Percentiles rank a stretch among this genome's conserved stretches.
These are phyloP conservation scores for Criorhina ranunculi DNA, from an alignment of 2,888 invertebrate species.

Conservation along the genomic window DNA sequence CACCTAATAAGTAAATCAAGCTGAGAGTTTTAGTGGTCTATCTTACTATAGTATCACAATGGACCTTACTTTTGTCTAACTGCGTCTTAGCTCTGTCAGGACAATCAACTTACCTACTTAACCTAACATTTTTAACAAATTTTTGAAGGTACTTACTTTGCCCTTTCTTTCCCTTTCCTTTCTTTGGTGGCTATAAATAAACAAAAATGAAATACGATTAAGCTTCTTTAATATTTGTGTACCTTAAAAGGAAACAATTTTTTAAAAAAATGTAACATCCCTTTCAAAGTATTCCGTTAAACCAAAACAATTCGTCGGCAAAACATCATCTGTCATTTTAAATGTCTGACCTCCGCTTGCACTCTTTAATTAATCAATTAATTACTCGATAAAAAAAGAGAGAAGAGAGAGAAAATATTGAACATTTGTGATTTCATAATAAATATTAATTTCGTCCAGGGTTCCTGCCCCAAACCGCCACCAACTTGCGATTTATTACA, in stretches of 20 bases:
- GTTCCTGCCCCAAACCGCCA: slow-evolving; percentile 46
- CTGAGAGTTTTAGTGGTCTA: no score
- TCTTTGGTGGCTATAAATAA: slow-evolving; percentile 83
- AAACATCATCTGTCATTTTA: slow-evolving; percentile 46
- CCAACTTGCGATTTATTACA: slow-evolving; percentile 68
- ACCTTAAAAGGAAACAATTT: not conserved
- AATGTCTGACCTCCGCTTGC: slow-evolving; percentile 41
- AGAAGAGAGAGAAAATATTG: slow-evolving; percentile 63
- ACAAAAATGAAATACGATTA: slow-evolving; percentile 42
- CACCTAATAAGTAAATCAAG: no score
- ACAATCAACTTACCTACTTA: no score
- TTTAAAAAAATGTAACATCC: not conserved
- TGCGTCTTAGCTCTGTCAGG: no score
- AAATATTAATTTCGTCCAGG: slow-evolving; percentile 69
- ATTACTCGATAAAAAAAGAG: slow-evolving; percentile 59
- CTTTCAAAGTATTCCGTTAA: not conserved
- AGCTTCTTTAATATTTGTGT: not conserved
- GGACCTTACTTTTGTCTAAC: no score
- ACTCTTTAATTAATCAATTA: slow-evolving; percentile 79
- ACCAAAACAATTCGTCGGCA: not conserved
- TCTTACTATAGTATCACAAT: no score
- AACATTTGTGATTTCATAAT: slow-evolving; percentile 71
- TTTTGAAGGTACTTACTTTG: slow-evolving; percentile 83
- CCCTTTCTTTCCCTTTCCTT: slow-evolving; percentile 83
- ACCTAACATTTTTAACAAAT: no score